Base-by-base conservation (phyloP, 30 jellyfish, hydroid and myxozoan genomes). In the Aurelia aurita complex sp. Pacific region DNA sequence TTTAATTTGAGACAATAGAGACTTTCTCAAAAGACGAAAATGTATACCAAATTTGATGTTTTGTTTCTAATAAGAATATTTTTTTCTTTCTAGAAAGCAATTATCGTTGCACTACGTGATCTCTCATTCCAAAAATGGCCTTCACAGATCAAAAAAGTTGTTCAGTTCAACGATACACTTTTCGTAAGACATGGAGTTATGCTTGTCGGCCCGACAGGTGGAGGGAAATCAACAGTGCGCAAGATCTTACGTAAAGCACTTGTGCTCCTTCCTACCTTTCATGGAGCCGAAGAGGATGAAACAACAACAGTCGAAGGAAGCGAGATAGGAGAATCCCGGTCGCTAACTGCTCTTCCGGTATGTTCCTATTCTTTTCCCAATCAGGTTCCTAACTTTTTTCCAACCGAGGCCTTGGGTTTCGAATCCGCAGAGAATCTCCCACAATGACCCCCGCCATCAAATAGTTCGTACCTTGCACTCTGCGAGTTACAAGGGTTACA, bases 191-290 rank as follows among this genome's bases (percentile, higher is more conserved):
- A 92, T 35, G 98, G 98, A 10, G 98, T 86, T 10, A 92, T 92
- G 96, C 85, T 92, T 35, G 97, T 92, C 15, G 98, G 98, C 17
- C 95, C 96, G 18, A 79, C 98, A 11, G 98, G 87, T 53, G 96
- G 96, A 11, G 98, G 98, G 35, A 92, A 92, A 74, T 79, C 98
- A 42, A 82, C 98, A 3, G 92, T 85, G n/a, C 87, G 98, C 6
- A 92, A 87, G 80, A 73, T 92, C 13, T 66, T 92, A 67, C 86
- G 88, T 32, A 82, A 70, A 40, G 96, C 98, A 0, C 59, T 92
- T 40, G 60, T 69, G 33, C 72, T 84, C 19, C 61, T 86, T 6
- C 86, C 96, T 10, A 60, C 81, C 65, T 69, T 86, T 55, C 83
- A 76, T 14, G 90, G 85, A 6, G 54, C 65, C 50, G 96, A 86